These are phyloP conservation scores for Nannoperca obscura DNA, from an alignment of 2,797 vertebrate species.

Conservation along the genomic window DNA sequence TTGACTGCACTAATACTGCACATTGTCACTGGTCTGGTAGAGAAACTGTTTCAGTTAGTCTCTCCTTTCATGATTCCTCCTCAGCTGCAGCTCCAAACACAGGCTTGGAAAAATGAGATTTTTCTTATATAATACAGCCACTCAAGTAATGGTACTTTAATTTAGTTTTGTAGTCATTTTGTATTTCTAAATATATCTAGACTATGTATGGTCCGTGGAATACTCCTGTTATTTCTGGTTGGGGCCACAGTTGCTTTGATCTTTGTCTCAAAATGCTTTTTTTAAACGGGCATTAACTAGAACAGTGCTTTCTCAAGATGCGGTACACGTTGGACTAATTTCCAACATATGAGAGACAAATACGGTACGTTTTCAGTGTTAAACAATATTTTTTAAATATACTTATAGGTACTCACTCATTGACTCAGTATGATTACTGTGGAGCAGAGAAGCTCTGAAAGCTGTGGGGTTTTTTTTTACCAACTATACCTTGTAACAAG, in stretches of 20 bases:
- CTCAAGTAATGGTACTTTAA: constrained; percentile 49
- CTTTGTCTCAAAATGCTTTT: constrained; percentile 16
- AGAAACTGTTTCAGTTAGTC: neutral
- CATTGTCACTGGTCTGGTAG: neutral
- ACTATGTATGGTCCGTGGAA: constrained; percentile 16
- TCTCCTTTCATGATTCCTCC: neutral
- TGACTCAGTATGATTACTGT: constrained; percentile 5
- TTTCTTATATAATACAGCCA: constrained; percentile 10
- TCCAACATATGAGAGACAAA: neutral
- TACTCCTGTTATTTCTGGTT: neutral
- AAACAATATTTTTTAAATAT: constrained; percentile 5
- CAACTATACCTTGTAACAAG: neutral
- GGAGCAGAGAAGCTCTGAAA: neutral
- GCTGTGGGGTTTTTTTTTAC: neutral
- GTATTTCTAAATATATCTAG: constrained; percentile 52
- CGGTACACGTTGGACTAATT: constrained; percentile 19
- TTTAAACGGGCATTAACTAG: constrained; percentile 29
- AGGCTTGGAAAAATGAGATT: neutral
- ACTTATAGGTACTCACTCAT: constrained; percentile 13
- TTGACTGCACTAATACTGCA: constrained; percentile 8
- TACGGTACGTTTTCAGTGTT: constrained; percentile 16
- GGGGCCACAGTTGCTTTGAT: neutral
- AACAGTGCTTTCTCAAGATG: constrained; percentile 7
- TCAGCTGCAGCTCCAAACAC: constrained; percentile 3
- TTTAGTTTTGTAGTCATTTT: constrained; percentile 46